Conservation (phyloP, 2,113 vertebrate genomes). For the Brevimyrus niger region DNA sequence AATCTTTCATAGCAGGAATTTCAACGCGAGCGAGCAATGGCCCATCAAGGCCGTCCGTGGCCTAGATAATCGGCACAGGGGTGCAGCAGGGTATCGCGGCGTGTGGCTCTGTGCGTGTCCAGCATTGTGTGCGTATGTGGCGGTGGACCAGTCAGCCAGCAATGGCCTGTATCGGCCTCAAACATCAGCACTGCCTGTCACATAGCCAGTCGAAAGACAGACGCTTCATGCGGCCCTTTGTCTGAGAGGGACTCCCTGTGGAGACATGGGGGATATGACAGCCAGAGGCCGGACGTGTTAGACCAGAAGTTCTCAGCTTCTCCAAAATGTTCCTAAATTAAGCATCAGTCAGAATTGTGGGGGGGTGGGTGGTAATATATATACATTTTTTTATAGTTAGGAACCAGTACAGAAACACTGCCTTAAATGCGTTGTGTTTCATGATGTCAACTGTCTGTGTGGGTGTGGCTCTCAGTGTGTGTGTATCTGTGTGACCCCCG, state of each 20-base stretch:
- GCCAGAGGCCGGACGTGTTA: background rate
- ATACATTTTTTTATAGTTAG: background rate
- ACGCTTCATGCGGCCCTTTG: background rate
- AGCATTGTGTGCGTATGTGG: background rate
- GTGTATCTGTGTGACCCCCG: background rate
- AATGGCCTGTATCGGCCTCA: background rate
- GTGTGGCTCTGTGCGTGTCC: background rate
- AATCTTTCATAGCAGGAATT: constrained; percentile 1
- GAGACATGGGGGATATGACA: background rate
- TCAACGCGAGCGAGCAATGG: background rate
- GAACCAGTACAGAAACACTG: background rate
- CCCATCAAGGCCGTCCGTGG: background rate
- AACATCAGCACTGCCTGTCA: background rate
- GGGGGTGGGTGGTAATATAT: background rate
- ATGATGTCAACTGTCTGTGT: background rate
- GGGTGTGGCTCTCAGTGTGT: background rate
- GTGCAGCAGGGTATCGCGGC: background rate
- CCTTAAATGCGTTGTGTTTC: background rate
- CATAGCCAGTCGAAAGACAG: background rate
- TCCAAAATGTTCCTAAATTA: background rate
- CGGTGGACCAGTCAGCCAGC: background rate
- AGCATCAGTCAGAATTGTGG: no score
- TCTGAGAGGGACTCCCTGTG: background rate
- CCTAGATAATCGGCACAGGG: background rate
- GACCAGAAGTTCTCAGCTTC: background rate